Evolutionary conservation across 2,888 invertebrate species (phyloP), one percentile per base, ranked within the genome.

Genomic region (Epirrhoe tristata): DNA sequence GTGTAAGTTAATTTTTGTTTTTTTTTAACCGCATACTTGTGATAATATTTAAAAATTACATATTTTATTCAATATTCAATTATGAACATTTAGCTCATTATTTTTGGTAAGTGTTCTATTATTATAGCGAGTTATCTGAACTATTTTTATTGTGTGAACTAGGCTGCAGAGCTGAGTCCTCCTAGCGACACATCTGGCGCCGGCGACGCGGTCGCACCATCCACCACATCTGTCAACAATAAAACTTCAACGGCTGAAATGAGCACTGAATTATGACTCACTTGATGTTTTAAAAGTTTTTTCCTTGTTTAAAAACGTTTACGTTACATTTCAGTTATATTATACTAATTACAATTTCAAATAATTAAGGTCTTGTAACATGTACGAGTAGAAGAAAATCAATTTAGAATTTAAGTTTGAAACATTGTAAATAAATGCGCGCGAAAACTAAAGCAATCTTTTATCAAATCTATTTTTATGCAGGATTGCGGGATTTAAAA

Each of bases 231-330:
- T 77, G 78, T 77, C 75, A 78, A 77, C 78, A 80, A 77, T 77
- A 86, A 87, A 72, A 78, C 87, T 53, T 78, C 87, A 17, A 84
- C 79, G 56, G 93, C 95, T 68, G 96, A 96, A 91, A 96, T 96
- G 96, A 96, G 96, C 87, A 96, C 96, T 72, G 96, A 96, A 88
- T 94, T 96, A 81, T 95, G 83, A 76, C 50, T 54, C 64, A 36
- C 53, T 55, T n/a, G 24, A 31, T 24, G 43, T 43, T 58, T 17
- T 51, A 39, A 32, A 48, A 31, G 50, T 56, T 54, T 53, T 53
- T 31, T 63, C 48, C 48, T 17, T 55, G 1, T 12, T 12, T 14
- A 58, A n/a, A 50, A 57, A 24, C 14, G 14, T 16, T n/a, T 46
- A 57, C n/a, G 14, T 43, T 31, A 34, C 6, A 34, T 7, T 43